Conservation (phyloP, 2,888 invertebrate species). For the Cryptophagus acutangulus region DNA sequence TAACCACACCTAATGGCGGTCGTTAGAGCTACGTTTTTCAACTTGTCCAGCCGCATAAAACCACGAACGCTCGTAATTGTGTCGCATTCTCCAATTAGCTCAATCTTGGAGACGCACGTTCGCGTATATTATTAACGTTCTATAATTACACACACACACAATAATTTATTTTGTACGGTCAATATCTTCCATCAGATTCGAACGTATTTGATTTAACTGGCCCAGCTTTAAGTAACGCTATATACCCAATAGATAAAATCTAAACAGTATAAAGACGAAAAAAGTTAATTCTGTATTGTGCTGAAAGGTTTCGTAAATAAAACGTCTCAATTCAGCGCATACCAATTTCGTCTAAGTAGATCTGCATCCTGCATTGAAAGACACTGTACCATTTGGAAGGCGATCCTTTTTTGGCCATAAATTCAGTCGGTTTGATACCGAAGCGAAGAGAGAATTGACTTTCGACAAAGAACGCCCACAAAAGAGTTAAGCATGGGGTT, state of each 20-base stretch:
- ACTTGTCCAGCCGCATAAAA: constrained; percentile 22
- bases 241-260: background rate
- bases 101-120: constrained; percentile 39
- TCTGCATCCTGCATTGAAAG: constrained; percentile 15
- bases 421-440: constrained; percentile 8
- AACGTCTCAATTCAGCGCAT: constrained; percentile 26
- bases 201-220: no score
- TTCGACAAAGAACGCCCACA: constrained; percentile 11
- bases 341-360: constrained; percentile 25
- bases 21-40: constrained; percentile 32
- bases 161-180: background rate
- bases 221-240: no score
- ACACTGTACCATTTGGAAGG: constrained; percentile 8
- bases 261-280: constrained; percentile 3
- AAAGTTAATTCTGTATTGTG: constrained; percentile 22
- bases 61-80: constrained; percentile 34
- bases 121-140: constrained; percentile 39
- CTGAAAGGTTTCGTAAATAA: constrained; percentile 28
- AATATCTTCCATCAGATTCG: no score
- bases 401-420: constrained; percentile 5
- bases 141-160: constrained; percentile 35
- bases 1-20: constrained; percentile 33
- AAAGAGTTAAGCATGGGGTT: constrained; percentile 15
- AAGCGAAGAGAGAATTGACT: constrained; percentile 15
- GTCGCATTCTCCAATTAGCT: constrained; percentile 41